These are phyloP conservation scores for Sesia bembeciformis DNA, from an alignment of 2,888 invertebrate genomes.

Conservation along the genomic window DNA sequence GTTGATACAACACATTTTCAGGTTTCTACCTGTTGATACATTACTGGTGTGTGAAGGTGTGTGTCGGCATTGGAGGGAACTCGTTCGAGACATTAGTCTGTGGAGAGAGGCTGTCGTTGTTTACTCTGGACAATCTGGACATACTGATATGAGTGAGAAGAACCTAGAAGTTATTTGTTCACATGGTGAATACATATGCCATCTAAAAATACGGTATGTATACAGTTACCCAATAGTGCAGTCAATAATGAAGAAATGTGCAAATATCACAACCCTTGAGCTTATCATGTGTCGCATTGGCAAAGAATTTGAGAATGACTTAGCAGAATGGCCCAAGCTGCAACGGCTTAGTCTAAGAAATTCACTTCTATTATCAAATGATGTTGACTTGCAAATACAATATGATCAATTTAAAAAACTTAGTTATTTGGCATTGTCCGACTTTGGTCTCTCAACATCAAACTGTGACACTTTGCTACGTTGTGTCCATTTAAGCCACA, in stretches of 20 bases:
- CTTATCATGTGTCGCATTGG: conserved; percentile 56
- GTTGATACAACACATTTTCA: conserved; percentile 49
- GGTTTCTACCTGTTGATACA: conserved; percentile 41
- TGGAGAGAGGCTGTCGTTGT: conserved; percentile 45
- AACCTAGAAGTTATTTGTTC: conserved; percentile 38
- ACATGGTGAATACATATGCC: conserved; percentile 38
- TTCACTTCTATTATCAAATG: conserved; percentile 34
- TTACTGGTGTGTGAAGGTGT: conserved; percentile 48
- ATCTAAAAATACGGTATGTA: conserved; percentile 53
- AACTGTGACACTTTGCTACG: conserved; percentile 47
- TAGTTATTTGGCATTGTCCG: conserved; percentile 42
- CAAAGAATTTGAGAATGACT: conserved; percentile 42
- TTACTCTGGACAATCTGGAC: conserved; percentile 51
- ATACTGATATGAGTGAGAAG: conserved; percentile 40
- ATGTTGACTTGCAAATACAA: conserved; percentile 32
- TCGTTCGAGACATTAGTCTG: conserved; percentile 37
- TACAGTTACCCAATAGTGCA: conserved; percentile 43
- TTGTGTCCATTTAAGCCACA: conserved; percentile 45
- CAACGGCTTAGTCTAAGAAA: conserved; percentile 54
- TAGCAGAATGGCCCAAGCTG: conserved; percentile 43
- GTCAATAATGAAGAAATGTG: conserved; percentile 40
- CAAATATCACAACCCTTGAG: conserved; percentile 47
- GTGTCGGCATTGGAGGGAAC: conserved; percentile 45
- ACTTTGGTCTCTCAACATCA: conserved; percentile 46
- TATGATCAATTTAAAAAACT: conserved; percentile 46